These are phyloP conservation scores for Gavialis gangeticus DNA, from an alignment of 2,113 vertebrate genomes.

Conservation along the genomic window DNA sequence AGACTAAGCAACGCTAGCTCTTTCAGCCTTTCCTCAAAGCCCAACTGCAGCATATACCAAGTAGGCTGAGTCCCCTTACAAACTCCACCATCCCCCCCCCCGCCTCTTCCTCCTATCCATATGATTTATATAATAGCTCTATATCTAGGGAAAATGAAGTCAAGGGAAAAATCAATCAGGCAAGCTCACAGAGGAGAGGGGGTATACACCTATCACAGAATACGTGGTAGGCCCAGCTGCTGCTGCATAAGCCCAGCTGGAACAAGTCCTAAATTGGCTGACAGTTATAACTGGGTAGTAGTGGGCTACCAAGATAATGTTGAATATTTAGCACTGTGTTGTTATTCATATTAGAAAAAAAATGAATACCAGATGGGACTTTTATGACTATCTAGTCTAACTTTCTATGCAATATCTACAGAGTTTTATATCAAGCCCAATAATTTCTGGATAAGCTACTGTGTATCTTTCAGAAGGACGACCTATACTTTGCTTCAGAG, in stretches of 20 bases:
- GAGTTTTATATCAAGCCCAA: neutral
- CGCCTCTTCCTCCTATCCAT: no score
- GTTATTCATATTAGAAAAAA: slow-evolving; percentile 37
- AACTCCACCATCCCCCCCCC: neutral
- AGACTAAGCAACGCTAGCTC: no score
- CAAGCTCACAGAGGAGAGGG: neutral
- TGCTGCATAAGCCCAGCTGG: neutral
- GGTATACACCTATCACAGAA: neutral
- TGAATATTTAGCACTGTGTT: slow-evolving; percentile 12
- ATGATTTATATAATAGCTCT: neutral
- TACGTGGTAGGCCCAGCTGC: neutral
- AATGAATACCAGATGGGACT: neutral
- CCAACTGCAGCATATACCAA: no score
- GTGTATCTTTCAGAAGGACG: neutral
- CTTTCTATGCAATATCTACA: neutral
- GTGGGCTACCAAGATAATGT: slow-evolving; percentile 6
- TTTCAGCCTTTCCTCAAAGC: no score
- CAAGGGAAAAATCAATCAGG: neutral
- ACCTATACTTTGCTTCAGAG: slow-evolving; percentile 35
- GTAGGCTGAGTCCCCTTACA: neutral
- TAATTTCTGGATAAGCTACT: slow-evolving; percentile 10
- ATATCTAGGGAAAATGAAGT: neutral
- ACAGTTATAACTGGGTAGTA: neutral
- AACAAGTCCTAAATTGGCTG: neutral
- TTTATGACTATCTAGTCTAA: slow-evolving; percentile 16